Evolutionary conservation across 2,888 invertebrate genomes (phyloP).

Genomic region (Endotricha flammealis): DNA sequence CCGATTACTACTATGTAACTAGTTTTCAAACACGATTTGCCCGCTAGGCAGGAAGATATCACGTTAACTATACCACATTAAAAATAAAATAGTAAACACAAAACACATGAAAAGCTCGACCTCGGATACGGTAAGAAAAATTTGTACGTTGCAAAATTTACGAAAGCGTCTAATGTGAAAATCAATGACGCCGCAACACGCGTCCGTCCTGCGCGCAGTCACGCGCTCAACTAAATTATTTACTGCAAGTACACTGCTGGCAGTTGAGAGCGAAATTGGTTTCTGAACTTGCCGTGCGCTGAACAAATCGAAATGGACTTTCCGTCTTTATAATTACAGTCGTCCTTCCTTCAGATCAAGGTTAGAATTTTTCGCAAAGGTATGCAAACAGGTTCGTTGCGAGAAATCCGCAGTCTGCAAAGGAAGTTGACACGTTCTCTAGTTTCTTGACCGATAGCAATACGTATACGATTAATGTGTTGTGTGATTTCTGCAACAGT

Average conservation of each 20-base stretch:
- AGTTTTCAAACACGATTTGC: neutral
- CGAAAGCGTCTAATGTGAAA: constrained; percentile 35
- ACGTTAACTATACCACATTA: neutral
- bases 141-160: constrained; percentile 37
- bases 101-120: constrained; percentile 26
- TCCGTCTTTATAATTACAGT: constrained; percentile 35
- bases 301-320: constrained; percentile 38
- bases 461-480: constrained; percentile 11
- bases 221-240: constrained; percentile 68
- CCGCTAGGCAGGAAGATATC: neutral
- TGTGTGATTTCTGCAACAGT: too few relatives aligned
- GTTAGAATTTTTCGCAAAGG: constrained; percentile 37
- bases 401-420: constrained; percentile 56
- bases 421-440: constrained; percentile 47
- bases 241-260: constrained; percentile 47
- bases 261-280: constrained; percentile 69
- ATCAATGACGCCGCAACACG: constrained; percentile 30
- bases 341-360: constrained; percentile 31
- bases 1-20: neutral
- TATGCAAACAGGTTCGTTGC: constrained; percentile 53
- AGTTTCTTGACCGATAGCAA: constrained; percentile 47
- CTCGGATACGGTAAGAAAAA: constrained; percentile 20
- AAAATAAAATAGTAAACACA: constrained; percentile 18
- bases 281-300: constrained; percentile 37
- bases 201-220: constrained; percentile 50